Evolutionary conservation across 1,140 invertebrate species (phyloP).

Genomic region (Oppia nitens): DNA sequence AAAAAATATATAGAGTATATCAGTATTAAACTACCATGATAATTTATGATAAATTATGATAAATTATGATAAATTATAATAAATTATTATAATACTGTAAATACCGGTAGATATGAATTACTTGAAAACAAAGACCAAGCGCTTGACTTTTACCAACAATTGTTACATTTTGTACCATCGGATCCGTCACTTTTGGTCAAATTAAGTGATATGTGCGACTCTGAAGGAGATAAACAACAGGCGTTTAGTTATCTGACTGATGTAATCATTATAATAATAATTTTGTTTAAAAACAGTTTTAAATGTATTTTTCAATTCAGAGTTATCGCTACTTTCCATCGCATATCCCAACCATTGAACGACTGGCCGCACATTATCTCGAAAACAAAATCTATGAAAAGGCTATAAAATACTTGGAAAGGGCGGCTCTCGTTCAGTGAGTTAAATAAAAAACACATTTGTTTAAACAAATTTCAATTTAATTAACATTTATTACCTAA

Average conservation of each 20-base stretch:
- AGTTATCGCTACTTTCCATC: constrained; percentile 75
- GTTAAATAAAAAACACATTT: constrained; percentile 21
- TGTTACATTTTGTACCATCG: constrained; percentile 60
- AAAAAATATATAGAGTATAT: constrained; percentile 4
- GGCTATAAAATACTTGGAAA: constrained; percentile 70
- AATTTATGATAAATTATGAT: not conserved
- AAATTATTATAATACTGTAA: no score
- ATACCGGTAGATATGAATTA: constrained; percentile 37
- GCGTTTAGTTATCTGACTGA: constrained; percentile 82
- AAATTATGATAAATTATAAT: not conserved
- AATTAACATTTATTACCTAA: constrained; percentile 1
- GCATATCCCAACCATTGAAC: constrained; percentile 72
- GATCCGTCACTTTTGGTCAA: constrained; percentile 65
- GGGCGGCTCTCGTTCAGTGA: constrained; percentile 63
- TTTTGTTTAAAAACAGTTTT: not conserved
- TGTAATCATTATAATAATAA: constrained; percentile 34
- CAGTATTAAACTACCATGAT: constrained; percentile 2
- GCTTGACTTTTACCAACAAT: constrained; percentile 52
- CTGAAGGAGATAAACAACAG: constrained; percentile 69
- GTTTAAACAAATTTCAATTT: not conserved
- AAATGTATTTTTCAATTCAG: constrained; percentile 29
- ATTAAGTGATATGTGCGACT: constrained; percentile 66
- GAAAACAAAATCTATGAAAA: constrained; percentile 77
- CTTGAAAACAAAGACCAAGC: constrained; percentile 57
- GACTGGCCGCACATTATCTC: constrained; percentile 77